Conservation (phyloP, 2,797 vertebrate species). For the Oryzias dopingdopingensis region DNA sequence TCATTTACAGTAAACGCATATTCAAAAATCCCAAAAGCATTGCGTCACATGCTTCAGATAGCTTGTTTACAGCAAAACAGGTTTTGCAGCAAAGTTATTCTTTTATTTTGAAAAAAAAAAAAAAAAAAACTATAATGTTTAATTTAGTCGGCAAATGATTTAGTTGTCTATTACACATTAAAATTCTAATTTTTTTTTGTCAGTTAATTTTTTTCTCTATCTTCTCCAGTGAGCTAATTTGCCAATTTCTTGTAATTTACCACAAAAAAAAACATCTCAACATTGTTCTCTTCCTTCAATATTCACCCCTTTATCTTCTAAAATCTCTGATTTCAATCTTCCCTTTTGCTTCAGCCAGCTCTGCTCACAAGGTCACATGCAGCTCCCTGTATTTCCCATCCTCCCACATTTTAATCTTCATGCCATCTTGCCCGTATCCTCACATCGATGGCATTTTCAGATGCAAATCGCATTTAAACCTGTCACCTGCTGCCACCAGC, state of each 20-base stretch:
- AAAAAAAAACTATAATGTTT: too few species aligned
- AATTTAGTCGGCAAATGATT: too few species aligned
- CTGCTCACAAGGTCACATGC: conserved; percentile 59
- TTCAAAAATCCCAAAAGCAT: too few species aligned
- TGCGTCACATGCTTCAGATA: too few species aligned
- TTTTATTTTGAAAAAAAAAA: too few species aligned
- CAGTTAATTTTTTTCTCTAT: too few species aligned
- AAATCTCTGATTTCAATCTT: conserved; percentile 24
- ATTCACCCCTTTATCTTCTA: conserved; percentile 16
- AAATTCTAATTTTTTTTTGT: too few species aligned
- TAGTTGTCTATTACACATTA: too few species aligned
- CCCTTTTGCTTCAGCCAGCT: conserved; percentile 30
- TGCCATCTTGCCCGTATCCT: conserved; percentile 33
- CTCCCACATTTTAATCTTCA: conserved; percentile 36
- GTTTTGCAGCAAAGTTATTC: too few species aligned
- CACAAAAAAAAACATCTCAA: too few species aligned
- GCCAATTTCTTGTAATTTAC: neutral
- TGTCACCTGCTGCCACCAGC: conserved; percentile 53
- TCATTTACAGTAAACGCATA: too few species aligned
- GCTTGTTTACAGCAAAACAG: too few species aligned
- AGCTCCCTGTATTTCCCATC: conserved; percentile 13
- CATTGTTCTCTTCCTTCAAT: neutral
- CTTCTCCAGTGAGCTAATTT: neutral
- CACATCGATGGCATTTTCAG: conserved; percentile 44
- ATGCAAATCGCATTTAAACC: conserved; percentile 72